Evolutionary conservation across 1,140 invertebrate genomes (phyloP), one percentile per base, ranked within the genome.

Genomic region (Aculops lycopersici): DNA sequence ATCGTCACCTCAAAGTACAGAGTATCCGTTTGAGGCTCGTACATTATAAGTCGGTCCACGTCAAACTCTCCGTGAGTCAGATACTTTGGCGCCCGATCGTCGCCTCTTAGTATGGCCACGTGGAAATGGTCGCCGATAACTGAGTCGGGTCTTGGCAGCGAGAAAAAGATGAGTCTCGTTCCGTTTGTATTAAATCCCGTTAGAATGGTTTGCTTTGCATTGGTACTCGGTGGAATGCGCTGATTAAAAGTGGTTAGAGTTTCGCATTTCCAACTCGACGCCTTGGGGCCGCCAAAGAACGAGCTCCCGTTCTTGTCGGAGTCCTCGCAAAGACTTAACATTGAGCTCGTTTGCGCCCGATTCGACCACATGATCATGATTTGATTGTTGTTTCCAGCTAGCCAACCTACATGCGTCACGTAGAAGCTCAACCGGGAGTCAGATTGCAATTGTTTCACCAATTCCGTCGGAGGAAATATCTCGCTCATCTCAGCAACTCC

Each of bases 21-120:
- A 14, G 21, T 41, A 16, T 41, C n/a, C 36, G 43, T 8, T 15
- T 4, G 4, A 14, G 4, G 21, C 17, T 44, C 39, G 17, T 36
- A 44, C 14, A 13, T 12, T 5, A 44, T n/a, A 17, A 44, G 37
- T 20, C 21, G 31, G 3, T 15, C 36, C 14, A 44, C 43, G 24
- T 44, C 43, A 41, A 35, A 44, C 15, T 31, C 15, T 13, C 43
- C 43, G 35, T 36, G 17, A 17, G 43, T 44, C 16, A 44, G 14
- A 38, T 8, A 31, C 24, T 31, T 31, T 8, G n/a, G 8, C 8
- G n/a, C 8, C 24, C n/a, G 8, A 8, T 31, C 24, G n/a, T 31
- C 24, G n/a, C 8, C 24, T 31, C n/a, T 31, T 8, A 31, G n/a
- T n/a, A 31, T 31, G n/a, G 8, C 24, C 8, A 31, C n/a, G 24